phyloP scores from a whole-genome alignment of 2,113 vertebrate species.

The Trichomycterus rosablanca region DNA sequence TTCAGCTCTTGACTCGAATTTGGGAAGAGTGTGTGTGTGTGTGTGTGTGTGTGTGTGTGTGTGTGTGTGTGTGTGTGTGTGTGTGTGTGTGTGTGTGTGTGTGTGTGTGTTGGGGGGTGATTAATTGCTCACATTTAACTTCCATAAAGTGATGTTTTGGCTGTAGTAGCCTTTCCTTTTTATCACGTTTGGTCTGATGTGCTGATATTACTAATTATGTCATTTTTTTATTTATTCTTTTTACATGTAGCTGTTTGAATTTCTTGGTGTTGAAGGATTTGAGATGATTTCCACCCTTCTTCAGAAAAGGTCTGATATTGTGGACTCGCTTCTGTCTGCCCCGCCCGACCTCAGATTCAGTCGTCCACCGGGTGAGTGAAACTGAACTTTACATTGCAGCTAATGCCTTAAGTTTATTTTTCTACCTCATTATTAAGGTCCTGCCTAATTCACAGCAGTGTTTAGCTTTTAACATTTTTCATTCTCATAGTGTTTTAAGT shows the following conservation, averaged over 20 bases:
- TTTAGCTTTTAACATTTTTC: no score
- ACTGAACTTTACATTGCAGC: background rate
- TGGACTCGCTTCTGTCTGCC: slow-evolving; percentile 72
- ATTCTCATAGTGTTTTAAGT: no score
- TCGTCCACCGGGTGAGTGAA: slow-evolving; percentile 73
- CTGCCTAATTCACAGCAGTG: no score
- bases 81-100: no score
- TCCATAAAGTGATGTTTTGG: slow-evolving; percentile 14
- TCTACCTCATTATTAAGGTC: no score
- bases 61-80: no score
- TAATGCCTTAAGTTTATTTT: no score
- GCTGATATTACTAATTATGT: slow-evolving; percentile 7
- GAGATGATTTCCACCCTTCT: slow-evolving; percentile 91
- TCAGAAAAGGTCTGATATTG: slow-evolving; percentile 77
- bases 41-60: no score
- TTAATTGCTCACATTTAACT: slow-evolving; percentile 58
- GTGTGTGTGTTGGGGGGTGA: slow-evolving; percentile 46
- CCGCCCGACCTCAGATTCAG: slow-evolving; percentile 70
- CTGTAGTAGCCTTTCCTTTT: slow-evolving; percentile 37
- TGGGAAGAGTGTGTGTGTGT: no score
- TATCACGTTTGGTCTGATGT: background rate
- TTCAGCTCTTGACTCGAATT: slow-evolving; percentile 45
- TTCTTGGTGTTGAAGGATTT: slow-evolving; percentile 89
- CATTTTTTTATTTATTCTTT: background rate
- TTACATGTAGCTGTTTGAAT: slow-evolving; percentile 81